These are phyloP conservation scores for Mesorhabditis belari DNA, from an alignment of 2,888 invertebrate genomes.

Conservation along the genomic window DNA sequence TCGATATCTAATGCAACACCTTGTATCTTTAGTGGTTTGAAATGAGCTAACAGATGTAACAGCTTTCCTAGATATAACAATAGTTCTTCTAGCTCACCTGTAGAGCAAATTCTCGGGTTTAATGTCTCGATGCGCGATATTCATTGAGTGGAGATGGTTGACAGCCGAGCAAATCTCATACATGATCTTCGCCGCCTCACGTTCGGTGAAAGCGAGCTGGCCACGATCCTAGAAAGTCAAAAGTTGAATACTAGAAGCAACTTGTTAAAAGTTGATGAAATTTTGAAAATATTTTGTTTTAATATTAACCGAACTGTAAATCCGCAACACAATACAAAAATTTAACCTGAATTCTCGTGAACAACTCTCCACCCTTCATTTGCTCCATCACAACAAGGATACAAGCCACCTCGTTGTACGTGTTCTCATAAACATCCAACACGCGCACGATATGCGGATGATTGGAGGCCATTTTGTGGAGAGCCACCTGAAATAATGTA, in stretches of 20 bases:
- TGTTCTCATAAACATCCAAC: slow-evolving; percentile 89
- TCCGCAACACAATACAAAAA: background rate
- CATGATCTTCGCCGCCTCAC: slow-evolving; percentile 86
- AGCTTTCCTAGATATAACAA: too few relatives aligned
- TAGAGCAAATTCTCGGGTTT: slow-evolving; percentile 90
- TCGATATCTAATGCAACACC: background rate
- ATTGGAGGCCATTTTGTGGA: slow-evolving; percentile 85
- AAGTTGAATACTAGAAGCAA: background rate
- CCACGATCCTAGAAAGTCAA: slow-evolving; percentile 65
- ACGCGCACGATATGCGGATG: slow-evolving; percentile 87
- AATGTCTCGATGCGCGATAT: slow-evolving; percentile 93
- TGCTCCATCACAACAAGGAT: slow-evolving; percentile 98
- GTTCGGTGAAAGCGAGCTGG: slow-evolving; percentile 90
- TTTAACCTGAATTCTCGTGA: slow-evolving; percentile 76
- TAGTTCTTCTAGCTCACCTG: too few relatives aligned
- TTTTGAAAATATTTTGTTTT: background rate
- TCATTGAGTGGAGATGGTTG: slow-evolving; percentile 80
- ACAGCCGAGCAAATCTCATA: slow-evolving; percentile 91
- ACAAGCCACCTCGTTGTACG: slow-evolving; percentile 82
- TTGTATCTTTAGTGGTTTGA: background rate
- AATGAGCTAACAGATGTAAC: too few relatives aligned
- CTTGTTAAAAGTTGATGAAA: background rate
- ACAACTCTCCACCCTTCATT: slow-evolving; percentile 96
- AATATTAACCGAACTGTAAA: background rate
- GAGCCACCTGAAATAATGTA: slow-evolving; percentile 67